These are phyloP conservation scores for Holotrichia oblita DNA, from an alignment of 1,140 invertebrate genomes.

Conservation along the genomic window DNA sequence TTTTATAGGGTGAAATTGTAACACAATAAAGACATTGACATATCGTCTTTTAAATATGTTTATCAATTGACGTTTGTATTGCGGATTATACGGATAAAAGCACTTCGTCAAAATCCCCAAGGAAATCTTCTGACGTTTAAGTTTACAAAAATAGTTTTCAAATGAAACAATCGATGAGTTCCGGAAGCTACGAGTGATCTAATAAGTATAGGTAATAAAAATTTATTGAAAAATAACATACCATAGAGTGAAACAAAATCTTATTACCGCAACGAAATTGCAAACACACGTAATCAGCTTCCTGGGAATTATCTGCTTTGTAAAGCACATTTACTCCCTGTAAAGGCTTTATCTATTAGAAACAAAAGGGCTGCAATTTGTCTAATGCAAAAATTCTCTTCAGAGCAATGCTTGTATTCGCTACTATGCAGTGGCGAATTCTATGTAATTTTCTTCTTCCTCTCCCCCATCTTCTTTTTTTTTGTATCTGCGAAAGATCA, in stretches of 20 bases:
- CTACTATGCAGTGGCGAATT: background rate
- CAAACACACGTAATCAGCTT: background rate
- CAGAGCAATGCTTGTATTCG: background rate
- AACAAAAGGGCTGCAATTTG: conserved; percentile 6
- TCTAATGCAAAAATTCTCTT: background rate
- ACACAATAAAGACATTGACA: no score
- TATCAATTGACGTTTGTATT: no score
- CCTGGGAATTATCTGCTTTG: background rate
- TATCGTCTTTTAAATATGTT: no score
- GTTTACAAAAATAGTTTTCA: background rate
- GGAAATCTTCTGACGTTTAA: no score
- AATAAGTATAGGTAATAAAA: background rate
- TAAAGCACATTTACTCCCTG: background rate
- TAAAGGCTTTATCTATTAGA: conserved; percentile 10
- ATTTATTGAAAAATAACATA: background rate
- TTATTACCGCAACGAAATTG: background rate
- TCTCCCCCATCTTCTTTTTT: background rate
- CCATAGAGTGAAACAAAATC: background rate
- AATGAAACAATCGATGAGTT: background rate
- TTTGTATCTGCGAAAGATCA: background rate
- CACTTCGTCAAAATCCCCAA: no score
- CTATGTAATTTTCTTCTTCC: background rate
- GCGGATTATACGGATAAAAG: no score
- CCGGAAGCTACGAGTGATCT: background rate
- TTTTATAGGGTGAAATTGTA: no score